Evolutionary conservation across 2,797 vertebrate species (phyloP).

Genomic region (Anguilla anguilla): DNA sequence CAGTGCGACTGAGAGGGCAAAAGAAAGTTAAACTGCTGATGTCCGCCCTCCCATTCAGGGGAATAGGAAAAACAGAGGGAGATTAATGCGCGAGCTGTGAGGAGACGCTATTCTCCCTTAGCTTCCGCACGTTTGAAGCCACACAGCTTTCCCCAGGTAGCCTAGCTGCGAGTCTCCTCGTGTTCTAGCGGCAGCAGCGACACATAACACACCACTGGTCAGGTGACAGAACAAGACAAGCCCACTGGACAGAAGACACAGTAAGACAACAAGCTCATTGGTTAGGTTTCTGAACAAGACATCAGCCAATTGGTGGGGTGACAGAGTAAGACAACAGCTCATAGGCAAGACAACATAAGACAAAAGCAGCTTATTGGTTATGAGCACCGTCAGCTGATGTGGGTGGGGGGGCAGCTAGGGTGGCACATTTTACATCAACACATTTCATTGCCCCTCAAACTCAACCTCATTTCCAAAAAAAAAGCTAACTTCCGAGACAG

Average conservation of each 20-base stretch:
- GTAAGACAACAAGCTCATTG: slow-evolving; percentile 13
- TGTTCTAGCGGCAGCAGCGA: neutral
- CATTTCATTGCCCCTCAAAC: neutral
- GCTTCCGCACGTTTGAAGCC: neutral
- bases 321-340: neutral
- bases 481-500: neutral
- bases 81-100: neutral
- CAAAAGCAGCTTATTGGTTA: neutral
- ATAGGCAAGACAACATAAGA: neutral
- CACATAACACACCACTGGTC: slow-evolving; percentile 11
- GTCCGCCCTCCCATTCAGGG: neutral
- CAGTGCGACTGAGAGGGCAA: neutral
- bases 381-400: neutral
- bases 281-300: slow-evolving; percentile 10
- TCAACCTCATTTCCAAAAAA: neutral
- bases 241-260: neutral
- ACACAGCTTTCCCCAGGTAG: slow-evolving; percentile 47
- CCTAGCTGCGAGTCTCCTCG: slow-evolving; percentile 53
- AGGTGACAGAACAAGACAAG: slow-evolving; percentile 20
- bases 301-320: neutral
- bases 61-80: neutral
- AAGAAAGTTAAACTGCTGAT: neutral
- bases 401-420: neutral
- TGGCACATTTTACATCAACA: neutral
- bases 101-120: neutral